Evolutionary conservation across 2,888 invertebrate genomes (phyloP).

Genomic region (Tolmerus cingulatus): DNA sequence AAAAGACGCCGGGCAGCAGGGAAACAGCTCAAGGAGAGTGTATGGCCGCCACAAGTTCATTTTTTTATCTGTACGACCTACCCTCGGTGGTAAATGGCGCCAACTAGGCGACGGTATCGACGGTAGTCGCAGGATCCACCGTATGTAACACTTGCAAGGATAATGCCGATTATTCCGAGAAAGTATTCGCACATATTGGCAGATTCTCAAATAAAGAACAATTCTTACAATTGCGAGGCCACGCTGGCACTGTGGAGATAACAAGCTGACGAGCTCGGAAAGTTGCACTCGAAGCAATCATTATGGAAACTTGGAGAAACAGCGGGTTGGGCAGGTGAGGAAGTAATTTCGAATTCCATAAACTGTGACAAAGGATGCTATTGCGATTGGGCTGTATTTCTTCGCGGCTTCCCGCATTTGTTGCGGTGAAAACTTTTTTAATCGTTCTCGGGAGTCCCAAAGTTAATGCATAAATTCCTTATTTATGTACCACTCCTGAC

Average conservation of each 20-base stretch:
- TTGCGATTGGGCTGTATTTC: background rate
- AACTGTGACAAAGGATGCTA: slow-evolving; percentile 13
- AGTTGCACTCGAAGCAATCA: slow-evolving; percentile 32
- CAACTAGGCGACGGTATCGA: slow-evolving; percentile 58
- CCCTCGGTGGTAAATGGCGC: slow-evolving; percentile 62
- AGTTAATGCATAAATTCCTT: slow-evolving; percentile 47
- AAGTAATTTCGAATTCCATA: slow-evolving; percentile 41
- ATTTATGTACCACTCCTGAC: slow-evolving; percentile 33
- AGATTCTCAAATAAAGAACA: slow-evolving; percentile 44
- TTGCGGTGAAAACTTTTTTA: slow-evolving; percentile 37
- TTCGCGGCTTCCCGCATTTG: background rate
- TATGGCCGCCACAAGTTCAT: slow-evolving; percentile 37
- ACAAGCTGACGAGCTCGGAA: slow-evolving; percentile 36
- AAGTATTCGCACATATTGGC: slow-evolving; percentile 43
- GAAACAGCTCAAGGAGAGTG: slow-evolving; percentile 21
- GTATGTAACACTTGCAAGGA: slow-evolving; percentile 41
- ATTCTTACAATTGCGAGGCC: slow-evolving; percentile 3
- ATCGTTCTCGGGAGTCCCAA: slow-evolving; percentile 25
- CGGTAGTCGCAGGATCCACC: background rate
- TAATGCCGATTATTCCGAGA: slow-evolving; percentile 22
- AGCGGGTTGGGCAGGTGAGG: background rate
- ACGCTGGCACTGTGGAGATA: slow-evolving; percentile 5
- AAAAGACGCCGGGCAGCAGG: background rate
- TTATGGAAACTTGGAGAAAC: slow-evolving; percentile 1
- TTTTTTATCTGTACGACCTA: slow-evolving; percentile 36